Evolutionary conservation across 64 coral and sea anemone species (phyloP), one percentile per base, ranked within the genome.

Genomic region (Hydrozoanthus tunicans): DNA sequence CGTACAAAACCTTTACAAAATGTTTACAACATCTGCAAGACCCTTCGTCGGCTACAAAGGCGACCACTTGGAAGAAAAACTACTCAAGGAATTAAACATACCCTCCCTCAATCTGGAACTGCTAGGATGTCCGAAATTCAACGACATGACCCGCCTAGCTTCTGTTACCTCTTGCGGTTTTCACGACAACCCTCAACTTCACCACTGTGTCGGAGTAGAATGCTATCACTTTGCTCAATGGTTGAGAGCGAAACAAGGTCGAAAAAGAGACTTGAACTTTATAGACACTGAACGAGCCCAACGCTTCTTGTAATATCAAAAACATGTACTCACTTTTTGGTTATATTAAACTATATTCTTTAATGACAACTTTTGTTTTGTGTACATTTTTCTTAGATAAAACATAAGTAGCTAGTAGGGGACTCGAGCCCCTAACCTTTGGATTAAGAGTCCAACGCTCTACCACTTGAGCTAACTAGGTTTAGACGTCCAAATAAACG

Each of bases 71-170:
- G 77, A 79, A 79, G 1, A 53, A 53, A 32, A 52, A 7, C 51
- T 79, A 53, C 77, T 79, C 0, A 32, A 79, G 27, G 24, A 79
- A 0, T 53, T 79, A 53, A 32, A 79, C 10, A 79, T 53, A 79
- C 77, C 77, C 77, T 79, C 0, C 77, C 77, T 79, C 77, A 79
- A 79, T 53, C 11, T 79, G 24, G 77, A 43, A 43, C 32, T 43
- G 32, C 2, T 43, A 43, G 32, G 32, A 0, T 43, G 32, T 43
- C 32, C 32, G 0, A 43, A 43, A 43, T 43, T 43, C 32, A 43
- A 43, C 32, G 32, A 43, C 0, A 43, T 43, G 32, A 79, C 51
- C 27, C 56, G 27, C 5, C 56, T 55, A 17, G 77, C 51, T 53
- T 58, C 77, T 14, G 27, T 2, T 1, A 43, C 2, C 32, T 43